A percentile compares a stretch with the other conserved stretches of the same genome.
Evolutionary conservation across 1,140 invertebrate genomes (phyloP).

Genomic region (Rhopalosiphum maidis): DNA sequence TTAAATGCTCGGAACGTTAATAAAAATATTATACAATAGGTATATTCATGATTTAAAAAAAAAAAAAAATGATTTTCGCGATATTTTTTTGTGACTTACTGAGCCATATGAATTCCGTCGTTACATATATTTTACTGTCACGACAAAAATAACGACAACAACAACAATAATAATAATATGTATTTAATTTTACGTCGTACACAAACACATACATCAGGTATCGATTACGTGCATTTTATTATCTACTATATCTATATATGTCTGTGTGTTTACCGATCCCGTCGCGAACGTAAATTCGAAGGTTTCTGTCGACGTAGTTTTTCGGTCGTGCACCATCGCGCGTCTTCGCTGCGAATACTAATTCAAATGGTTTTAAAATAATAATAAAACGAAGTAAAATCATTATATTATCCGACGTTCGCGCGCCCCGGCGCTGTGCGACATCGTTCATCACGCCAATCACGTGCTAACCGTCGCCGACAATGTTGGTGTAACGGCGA

Average conservation of each 20-base stretch:
- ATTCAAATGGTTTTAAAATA: slow-evolving; percentile 10
- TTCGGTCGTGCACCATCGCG: neutral
- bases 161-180: neutral
- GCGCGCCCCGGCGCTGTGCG: neutral
- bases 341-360: neutral
- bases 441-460: neutral
- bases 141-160: neutral
- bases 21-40: too few species aligned
- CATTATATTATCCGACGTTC: neutral
- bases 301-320: neutral
- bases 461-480: neutral
- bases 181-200: neutral
- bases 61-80: neutral
- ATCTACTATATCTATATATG: neutral
- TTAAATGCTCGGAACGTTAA: too few species aligned
- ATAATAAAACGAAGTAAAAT: neutral
- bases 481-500: neutral
- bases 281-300: neutral
- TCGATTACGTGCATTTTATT: neutral
- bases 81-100: too few species aligned
- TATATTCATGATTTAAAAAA: too few species aligned
- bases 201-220: neutral
- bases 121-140: neutral
- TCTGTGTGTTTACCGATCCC: neutral
- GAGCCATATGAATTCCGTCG: neutral